A percentile compares a stretch with the other conserved stretches of the same genome.
These are phyloP conservation scores for Gadus macrocephalus DNA, from an alignment of 2,113 vertebrate species.

Conservation along the genomic window DNA sequence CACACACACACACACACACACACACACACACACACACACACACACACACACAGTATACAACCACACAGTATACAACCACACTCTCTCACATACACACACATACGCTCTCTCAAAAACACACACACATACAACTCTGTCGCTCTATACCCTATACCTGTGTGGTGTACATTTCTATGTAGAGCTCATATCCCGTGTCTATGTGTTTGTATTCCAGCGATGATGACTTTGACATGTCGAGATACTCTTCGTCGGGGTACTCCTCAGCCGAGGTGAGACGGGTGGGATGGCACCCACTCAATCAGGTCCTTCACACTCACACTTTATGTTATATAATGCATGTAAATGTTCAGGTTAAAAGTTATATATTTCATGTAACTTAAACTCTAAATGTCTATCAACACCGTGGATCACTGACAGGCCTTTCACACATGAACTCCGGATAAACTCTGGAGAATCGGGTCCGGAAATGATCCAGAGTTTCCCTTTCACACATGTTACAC, in stretches of 20 bases:
- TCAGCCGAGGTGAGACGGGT: conserved; percentile 92
- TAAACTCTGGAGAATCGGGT: too few species aligned
- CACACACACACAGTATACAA: too few species aligned
- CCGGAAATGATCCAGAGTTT: too few species aligned
- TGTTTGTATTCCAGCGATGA: conserved; percentile 82
- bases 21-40: background rate
- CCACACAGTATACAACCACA: background rate
- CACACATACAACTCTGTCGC: background rate
- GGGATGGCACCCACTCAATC: background rate
- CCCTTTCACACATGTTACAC: too few species aligned
- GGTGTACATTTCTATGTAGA: background rate
- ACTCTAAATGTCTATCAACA: too few species aligned
- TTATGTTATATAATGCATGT: too few species aligned
- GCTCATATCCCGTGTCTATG: conserved; percentile 15
- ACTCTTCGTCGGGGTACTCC: conserved; percentile 97
- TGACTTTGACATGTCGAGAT: conserved; percentile 99
- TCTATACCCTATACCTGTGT: background rate
- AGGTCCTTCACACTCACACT: too few species aligned
- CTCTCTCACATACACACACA: background rate
- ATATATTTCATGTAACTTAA: too few species aligned
- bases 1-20: background rate
- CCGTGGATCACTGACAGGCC: too few species aligned
- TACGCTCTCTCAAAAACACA: too few species aligned
- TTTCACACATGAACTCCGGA: too few species aligned
- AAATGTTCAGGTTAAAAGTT: too few species aligned